Conservation (phyloP, 1,140 invertebrate genomes). For the Meloidogyne chitwoodi region DNA sequence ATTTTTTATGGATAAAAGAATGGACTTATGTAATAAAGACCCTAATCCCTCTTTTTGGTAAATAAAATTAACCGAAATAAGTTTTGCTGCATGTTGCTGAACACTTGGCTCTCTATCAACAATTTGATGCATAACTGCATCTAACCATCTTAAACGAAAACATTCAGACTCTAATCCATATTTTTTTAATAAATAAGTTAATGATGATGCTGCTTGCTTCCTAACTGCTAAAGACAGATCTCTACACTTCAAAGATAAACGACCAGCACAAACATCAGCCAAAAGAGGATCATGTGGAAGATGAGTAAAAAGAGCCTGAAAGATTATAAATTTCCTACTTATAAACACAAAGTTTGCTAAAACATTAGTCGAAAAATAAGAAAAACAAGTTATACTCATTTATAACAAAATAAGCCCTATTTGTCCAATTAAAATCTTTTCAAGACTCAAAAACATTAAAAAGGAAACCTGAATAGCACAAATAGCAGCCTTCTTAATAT, state of each 20-base stretch:
- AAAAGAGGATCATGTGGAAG: not conserved
- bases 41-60: too few relatives aligned
- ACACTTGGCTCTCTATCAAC: slow-evolving; percentile 35
- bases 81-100: slow-evolving; percentile 28
- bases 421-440: too few relatives aligned
- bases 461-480: slow-evolving; percentile 6
- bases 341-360: too few relatives aligned
- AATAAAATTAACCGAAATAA: slow-evolving; percentile 29
- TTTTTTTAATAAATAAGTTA: slow-evolving; percentile 30
- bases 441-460: not conserved
- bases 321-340: not conserved
- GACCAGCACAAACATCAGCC: not conserved
- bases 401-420: too few relatives aligned
- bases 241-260: slow-evolving; percentile 8
- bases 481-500: slow-evolving; percentile 19
- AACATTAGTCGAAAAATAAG: too few relatives aligned
- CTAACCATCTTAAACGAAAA: slow-evolving; percentile 31
- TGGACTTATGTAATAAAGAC: too few relatives aligned
- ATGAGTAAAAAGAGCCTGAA: slow-evolving; percentile 8
- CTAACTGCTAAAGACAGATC: slow-evolving; percentile 25
- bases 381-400: too few relatives aligned
- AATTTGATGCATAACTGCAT: slow-evolving; percentile 34
- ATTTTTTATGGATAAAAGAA: not conserved
- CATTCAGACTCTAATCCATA: not conserved
- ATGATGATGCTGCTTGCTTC: slow-evolving; percentile 37